Percentiles rank a stretch among this genome's conserved stretches.
Evolutionary conservation across 53 echinoderm and acorn worm genomes (phyloP).

Genomic region (Arbacia lixula): DNA sequence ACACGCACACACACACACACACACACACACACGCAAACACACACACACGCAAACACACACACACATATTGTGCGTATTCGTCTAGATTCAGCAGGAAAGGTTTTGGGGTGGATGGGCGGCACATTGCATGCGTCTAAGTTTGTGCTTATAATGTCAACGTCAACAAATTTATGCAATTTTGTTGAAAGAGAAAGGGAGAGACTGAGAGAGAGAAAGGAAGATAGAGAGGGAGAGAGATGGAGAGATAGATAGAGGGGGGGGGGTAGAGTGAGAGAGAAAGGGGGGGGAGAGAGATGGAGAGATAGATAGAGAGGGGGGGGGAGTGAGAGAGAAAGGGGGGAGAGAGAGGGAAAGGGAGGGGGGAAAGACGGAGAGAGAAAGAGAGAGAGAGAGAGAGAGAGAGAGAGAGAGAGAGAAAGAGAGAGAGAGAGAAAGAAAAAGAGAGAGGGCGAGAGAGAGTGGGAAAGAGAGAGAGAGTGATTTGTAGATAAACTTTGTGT

Average conservation of each 20-base stretch:
- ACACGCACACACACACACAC: too few relatives aligned
- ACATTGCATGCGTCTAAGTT: too few relatives aligned
- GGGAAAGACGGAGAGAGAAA: not conserved
- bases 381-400: not conserved
- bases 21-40: too few relatives aligned
- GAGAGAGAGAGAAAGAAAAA: not conserved
- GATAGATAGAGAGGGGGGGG: too few relatives aligned
- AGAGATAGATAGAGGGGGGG: not conserved
- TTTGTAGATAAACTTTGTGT: too few relatives aligned
- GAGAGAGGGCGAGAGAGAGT: not conserved
- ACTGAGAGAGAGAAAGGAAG: not conserved
- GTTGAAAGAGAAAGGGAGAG: not conserved
- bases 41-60: too few relatives aligned
- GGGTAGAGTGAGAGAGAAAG: not conserved
- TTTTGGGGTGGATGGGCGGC: too few relatives aligned
- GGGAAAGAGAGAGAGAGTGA: not conserved
- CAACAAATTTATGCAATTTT: too few relatives aligned
- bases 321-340: not conserved
- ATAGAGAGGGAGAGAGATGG: not conserved
- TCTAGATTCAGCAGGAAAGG: too few relatives aligned
- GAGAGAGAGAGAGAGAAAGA: conserved; percentile 3
- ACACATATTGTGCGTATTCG: too few relatives aligned
- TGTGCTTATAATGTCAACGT: too few relatives aligned
- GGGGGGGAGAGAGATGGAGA: not conserved
- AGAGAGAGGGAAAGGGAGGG: not conserved